Base-by-base conservation (phyloP, 2,113 vertebrate species). In the Phaethon lepturus region DNA sequence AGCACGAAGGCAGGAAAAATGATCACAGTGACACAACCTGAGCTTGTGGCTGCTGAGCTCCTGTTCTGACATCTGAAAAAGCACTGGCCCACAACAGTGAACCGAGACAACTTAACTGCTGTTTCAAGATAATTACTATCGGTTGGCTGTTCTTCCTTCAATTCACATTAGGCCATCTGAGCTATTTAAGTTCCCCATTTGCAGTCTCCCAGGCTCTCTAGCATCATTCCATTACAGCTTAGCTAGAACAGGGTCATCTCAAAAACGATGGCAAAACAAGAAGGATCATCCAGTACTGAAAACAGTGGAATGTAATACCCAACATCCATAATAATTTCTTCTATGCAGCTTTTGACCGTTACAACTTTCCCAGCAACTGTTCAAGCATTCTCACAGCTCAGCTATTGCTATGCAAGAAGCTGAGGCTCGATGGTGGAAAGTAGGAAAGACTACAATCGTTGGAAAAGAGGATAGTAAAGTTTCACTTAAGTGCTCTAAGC, bases 21-120 rank as follows among this genome's bases (percentile, higher is more conserved):
- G 33, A 93, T 38, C 72, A 31, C 52, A 72, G 63, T 31, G 67
- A 82, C 86, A 56, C 44, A 94, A 81, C 64, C 77, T 81, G 73
- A 68, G 77, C 44, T 38, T 91, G 56, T 49, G 24, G 74, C 62
- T 90, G 78, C 81, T 19, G 33, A 64, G 49, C 53, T 95, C 62
- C 53, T 73, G 35, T 53, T 95, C 77, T 52, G 71, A 79, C 66
- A 90, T 49, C 69, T 69, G 53, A 93, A 94, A 85, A 96, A 88
- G 58, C 85, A 73, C 29, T 90, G 86, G 78, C 62, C 90, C 78
- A 73, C 69, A 91, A 89, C 91, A 90, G 35, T 8, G 15, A 94
- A 95, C 58, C 81, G 64, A 53, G 84, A 88, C 85, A 95, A 64
- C 87, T 88, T 91, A 91, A 94, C 55, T 79, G 90, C 49, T 42